Evolutionary conservation across 2,888 invertebrate genomes (phyloP).

Genomic region (Netelia inedita): DNA sequence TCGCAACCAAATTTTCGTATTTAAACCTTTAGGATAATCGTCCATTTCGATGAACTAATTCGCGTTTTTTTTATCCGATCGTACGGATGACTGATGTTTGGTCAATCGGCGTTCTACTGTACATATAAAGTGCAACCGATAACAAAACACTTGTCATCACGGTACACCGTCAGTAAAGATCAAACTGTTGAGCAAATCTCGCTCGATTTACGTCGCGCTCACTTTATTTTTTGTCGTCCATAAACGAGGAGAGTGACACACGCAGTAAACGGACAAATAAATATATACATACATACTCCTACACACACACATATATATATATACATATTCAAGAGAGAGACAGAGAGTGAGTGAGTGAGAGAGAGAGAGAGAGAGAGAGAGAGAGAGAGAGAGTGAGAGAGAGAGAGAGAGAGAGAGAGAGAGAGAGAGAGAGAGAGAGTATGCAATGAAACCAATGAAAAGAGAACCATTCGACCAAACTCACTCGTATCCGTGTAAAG

Average conservation of each 20-base stretch:
- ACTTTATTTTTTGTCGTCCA: constrained; percentile 37
- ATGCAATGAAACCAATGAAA: constrained; percentile 63
- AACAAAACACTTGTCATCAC: constrained; percentile 33
- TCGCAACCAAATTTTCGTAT: not conserved
- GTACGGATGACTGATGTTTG: not conserved
- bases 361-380: no score
- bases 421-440: constrained; percentile 46
- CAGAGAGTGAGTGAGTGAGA: no score
- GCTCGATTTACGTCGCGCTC: constrained; percentile 35
- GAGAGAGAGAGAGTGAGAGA: no score
- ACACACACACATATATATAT: no score
- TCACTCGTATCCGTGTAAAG: constrained; percentile 22
- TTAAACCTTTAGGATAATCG: no score
- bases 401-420: constrained; percentile 12
- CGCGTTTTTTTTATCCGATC: not conserved
- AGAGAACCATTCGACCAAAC: constrained; percentile 44
- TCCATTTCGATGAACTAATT: not conserved
- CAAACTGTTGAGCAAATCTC: constrained; percentile 11
- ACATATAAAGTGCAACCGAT: not conserved
- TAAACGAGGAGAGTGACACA: constrained; percentile 19
- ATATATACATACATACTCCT: not conserved
- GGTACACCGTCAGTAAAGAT: constrained; percentile 13
- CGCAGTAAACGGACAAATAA: not conserved
- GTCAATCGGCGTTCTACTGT: not conserved
- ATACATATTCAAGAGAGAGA: no score